Percentiles rank a stretch among this genome's conserved stretches.
phyloP scores from a whole-genome alignment of 2,888 invertebrate species.

The Acronicta psi region DNA sequence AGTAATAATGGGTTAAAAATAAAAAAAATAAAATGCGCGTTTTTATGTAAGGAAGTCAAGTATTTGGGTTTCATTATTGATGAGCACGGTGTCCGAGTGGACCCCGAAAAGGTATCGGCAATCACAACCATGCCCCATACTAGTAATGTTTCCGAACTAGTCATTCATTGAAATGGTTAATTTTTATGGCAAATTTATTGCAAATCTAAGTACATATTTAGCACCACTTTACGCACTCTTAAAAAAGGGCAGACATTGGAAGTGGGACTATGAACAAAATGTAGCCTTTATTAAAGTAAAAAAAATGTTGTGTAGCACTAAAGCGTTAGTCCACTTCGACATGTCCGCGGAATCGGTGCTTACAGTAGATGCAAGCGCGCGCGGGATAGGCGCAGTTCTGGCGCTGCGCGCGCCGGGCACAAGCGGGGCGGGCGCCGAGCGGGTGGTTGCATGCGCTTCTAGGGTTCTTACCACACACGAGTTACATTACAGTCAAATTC shows the following conservation, averaged over 20 bases:
- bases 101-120: not conserved
- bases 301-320: conserved; percentile 6
- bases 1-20: conserved; percentile 10
- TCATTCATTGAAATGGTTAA: not conserved
- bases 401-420: conserved; percentile 2
- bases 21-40: conserved; percentile 16
- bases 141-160: not conserved
- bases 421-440: conserved; percentile 1
- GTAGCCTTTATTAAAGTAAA: not conserved
- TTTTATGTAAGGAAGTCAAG: conserved; percentile 1
- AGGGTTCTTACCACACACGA: conserved; percentile 2
- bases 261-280: not conserved
- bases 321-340: conserved; percentile 2
- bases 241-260: conserved; percentile 13
- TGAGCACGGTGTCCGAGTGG: conserved; percentile 1
- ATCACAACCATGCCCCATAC: not conserved
- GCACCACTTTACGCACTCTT: conserved; percentile 1
- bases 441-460: conserved; percentile 2
- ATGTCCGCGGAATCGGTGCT: not conserved
- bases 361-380: conserved; percentile 6
- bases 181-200: not conserved
- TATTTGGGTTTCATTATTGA: conserved; percentile 10
- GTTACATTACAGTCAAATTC: conserved; percentile 8
- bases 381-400: conserved; percentile 3
- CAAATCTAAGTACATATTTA: not conserved